Percentiles rank a stretch among this genome's conserved stretches.
phyloP scores from a whole-genome alignment of 2,797 vertebrate species.

The Meriones psammophilus region DNA sequence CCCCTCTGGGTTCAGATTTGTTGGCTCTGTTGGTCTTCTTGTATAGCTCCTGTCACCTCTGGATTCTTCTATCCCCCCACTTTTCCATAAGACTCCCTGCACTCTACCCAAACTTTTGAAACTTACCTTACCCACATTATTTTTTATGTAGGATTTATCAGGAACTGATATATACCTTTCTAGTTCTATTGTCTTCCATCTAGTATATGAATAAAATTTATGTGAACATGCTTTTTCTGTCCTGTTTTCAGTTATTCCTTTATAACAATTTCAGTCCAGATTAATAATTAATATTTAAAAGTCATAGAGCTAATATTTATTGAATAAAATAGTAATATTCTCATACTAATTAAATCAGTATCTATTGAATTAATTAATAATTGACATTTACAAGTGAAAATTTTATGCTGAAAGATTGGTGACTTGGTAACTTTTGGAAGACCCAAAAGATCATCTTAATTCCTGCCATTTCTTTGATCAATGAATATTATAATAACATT shows the following conservation, averaged over 20 bases:
- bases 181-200: not conserved
- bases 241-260: not conserved
- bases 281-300: not conserved
- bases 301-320: not conserved
- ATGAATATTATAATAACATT: not conserved
- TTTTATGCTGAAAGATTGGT: not conserved
- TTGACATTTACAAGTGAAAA: slow-evolving; percentile 16
- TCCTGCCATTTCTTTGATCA: not conserved
- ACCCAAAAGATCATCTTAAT: not conserved
- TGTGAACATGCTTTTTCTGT: not conserved
- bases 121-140: not conserved
- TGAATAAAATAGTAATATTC: not conserved
- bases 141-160: not conserved
- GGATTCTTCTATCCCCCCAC: too few species aligned
- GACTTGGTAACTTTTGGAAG: not conserved
- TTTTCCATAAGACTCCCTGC: too few species aligned
- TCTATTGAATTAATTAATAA: slow-evolving; percentile 25
- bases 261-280: not conserved
- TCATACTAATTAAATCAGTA: not conserved
- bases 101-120: not conserved
- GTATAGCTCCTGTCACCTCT: too few species aligned
- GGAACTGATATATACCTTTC: not conserved
- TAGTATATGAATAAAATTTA: not conserved
- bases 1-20: too few species aligned
- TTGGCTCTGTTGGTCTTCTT: too few species aligned